Evolutionary conservation across 2,797 vertebrate species (phyloP), one percentile per base, ranked within the genome.

Genomic region (Sarcoramphus papa): DNA sequence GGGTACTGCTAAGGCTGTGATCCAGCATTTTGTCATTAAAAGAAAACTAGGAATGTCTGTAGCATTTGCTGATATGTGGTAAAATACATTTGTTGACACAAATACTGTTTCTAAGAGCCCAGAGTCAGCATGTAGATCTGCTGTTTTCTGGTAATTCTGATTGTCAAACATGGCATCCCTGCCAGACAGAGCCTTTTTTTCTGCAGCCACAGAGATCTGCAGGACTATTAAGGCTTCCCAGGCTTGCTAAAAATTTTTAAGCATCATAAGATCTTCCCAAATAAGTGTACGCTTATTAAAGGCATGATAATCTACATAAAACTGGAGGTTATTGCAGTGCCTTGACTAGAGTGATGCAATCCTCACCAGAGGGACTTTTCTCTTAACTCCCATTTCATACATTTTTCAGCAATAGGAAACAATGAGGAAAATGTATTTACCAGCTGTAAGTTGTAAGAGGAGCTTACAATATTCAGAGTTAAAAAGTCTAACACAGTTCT

Each of bases 371-470:
- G 76, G 22, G 50, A 69, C 43, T 73, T 91, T 64, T 57, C 51
- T 70, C 57, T 43, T 47, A 78, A 76, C n/a, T 95, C 28, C 5
- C 57, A 31, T 68, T 93, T 95, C 35, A 92, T 90, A 31, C 25
- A 90, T 85, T 96, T 93, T 90, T 90, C 78, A 95, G 68, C 40
- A 56, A 16, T 9, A 47, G 12, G n/a, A 91, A 92, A 79, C 84
- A 85, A 76, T 19, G 40, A 92, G n/a, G 14, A 56, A 77, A 89
- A 85, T 41, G 14, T 48, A 31, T 85, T 92, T 83, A 70, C 28
- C 56, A 90, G 47, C 41, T 91, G 43, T 30, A 84, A 75, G 5
- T 50, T 81, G 35, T 69, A 83, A 91, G 24, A 83, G 65, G 25
- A 76, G 23, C 24, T 87, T 79, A 87, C 31, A 60, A 14, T 35